Conservation (phyloP, 2,888 invertebrate species). For the Endomychus coccineus region DNA sequence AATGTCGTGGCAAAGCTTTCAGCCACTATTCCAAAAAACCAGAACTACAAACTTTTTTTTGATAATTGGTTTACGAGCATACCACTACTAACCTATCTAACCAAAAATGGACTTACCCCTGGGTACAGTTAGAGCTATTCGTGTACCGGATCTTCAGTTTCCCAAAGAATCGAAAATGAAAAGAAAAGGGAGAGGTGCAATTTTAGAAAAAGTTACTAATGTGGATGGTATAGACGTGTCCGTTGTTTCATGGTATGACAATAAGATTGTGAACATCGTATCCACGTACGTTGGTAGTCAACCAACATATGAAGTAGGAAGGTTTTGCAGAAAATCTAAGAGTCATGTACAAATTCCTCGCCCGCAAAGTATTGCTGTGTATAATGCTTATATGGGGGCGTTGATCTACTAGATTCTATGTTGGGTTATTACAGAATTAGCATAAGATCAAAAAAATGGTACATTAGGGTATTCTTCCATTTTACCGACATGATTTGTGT, state of each 20-base stretch:
- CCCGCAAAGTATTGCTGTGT: constrained; percentile 13
- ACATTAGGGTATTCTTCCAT: constrained; percentile 8
- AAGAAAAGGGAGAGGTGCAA: constrained; percentile 21
- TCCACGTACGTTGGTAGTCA: constrained; percentile 31
- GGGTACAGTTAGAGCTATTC: constrained; percentile 21
- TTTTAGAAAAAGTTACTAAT: constrained; percentile 22
- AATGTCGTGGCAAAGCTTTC: constrained; percentile 29
- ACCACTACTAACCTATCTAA: constrained; percentile 18
- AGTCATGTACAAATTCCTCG: constrained; percentile 13
- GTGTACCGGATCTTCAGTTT: constrained; percentile 17
- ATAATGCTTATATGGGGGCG: constrained; percentile 25
- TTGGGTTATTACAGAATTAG: constrained; percentile 11
- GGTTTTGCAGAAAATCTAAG: constrained; percentile 19
- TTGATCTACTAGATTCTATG: constrained; percentile 16
- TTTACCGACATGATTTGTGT: constrained; percentile 1
- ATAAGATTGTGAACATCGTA: constrained; percentile 32
- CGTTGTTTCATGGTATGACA: constrained; percentile 33
- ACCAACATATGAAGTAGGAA: constrained; percentile 14
- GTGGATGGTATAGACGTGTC: constrained; percentile 21
- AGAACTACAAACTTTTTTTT: constrained; percentile 31
- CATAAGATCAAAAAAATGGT: constrained; percentile 15
- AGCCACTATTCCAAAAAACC: constrained; percentile 25
- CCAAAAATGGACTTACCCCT: constrained; percentile 12
- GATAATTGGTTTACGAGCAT: constrained; percentile 32
- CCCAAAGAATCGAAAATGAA: constrained; percentile 20